Base-by-base conservation (phyloP, 1,140 invertebrate species). In the Probaryconus sp. region DNA sequence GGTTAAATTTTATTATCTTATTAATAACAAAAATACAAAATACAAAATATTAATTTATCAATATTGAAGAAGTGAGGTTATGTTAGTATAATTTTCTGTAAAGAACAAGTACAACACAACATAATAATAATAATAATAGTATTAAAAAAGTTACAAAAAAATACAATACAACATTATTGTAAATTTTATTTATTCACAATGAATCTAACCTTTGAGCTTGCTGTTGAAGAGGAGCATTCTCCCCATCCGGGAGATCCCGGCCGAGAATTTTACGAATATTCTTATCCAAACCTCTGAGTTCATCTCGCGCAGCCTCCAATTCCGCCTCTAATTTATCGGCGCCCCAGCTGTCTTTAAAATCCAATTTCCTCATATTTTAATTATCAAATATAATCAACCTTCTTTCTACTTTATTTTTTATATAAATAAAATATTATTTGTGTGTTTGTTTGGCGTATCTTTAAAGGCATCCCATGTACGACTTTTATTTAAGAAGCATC, bases 251-350 rank as follows among this genome's bases (percentile, higher is more conserved):
- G 14, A 87, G 78, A 79, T 88, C 87, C 21, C 86, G 84, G 38
- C 87, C 87, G 11, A 87, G 73, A 26, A 88, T 88, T 76, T 88
- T 88, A n/a, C 86, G 76, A 47, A 88, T 88, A 76, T 84, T 86
- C 6, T 77, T 80, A 48, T 88, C 87, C 4, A 87, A 79, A 17
- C 83, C 85, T 33, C 86, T 78, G 5, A 87, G 77, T 18, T 81
- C 83, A 71, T 88, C 86, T 1, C 85, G 80, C 11, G 87, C 87
- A 0, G 81, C 79, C 69, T 88, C 85, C 16, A 87, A 76, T 53
- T 87, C 78, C 10, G 86, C 85, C 35, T 87, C 85, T 35, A 87
- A 71, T 20, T 80, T 85, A 2, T 87, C 85, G 13, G 86, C 81
- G 14, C 81, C 82, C 79, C 82, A 87, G 24, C 71, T 28, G 37